These are phyloP conservation scores for Nesidiocoris tenuis DNA, from an alignment of 2,888 invertebrate species.

Conservation along the genomic window DNA sequence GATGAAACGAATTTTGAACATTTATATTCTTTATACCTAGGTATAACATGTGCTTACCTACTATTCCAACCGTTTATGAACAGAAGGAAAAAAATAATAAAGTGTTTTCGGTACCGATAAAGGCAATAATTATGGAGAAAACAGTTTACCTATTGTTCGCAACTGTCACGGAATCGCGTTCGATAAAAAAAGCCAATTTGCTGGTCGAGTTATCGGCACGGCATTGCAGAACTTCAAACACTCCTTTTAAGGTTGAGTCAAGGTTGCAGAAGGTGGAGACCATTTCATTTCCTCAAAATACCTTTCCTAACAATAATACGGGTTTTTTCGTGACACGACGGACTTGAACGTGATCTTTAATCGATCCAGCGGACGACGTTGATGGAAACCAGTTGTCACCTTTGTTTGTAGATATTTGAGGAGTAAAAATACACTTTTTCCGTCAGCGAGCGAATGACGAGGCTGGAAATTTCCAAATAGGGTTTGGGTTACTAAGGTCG, in stretches of 20 bases:
- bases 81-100: no score
- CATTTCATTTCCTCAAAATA: not conserved
- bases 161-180: not conserved
- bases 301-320: not conserved
- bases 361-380: not conserved
- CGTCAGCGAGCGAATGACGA: not conserved
- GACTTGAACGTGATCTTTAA: not conserved
- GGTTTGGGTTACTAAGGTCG: slow-evolving; percentile 26
- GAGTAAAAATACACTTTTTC: not conserved
- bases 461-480: slow-evolving; percentile 14
- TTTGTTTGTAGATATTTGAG: not conserved
- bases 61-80: no score
- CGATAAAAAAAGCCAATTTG: not conserved
- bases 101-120: no score
- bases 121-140: no score
- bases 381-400: no score
- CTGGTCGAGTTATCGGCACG: not conserved
- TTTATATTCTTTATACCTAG: no score
- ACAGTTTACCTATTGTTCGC: no score
- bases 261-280: not conserved
- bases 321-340: not conserved
- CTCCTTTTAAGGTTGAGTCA: not conserved
- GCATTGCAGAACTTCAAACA: not conserved
- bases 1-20: no score
- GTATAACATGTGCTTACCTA: no score